phyloP scores from a whole-genome alignment of 2,113 vertebrate species.

The Excalfactoria chinensis region DNA sequence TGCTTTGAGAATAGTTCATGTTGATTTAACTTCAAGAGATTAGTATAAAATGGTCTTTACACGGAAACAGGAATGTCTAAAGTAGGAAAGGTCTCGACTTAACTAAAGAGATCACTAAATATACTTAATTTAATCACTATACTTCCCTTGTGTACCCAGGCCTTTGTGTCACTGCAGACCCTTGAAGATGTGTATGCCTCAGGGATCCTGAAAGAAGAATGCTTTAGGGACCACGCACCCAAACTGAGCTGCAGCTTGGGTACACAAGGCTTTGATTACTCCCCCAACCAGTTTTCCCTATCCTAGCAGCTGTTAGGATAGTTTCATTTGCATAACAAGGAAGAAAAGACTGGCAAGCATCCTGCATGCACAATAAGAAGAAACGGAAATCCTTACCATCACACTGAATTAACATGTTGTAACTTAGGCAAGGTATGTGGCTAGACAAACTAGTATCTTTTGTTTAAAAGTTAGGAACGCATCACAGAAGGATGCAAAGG shows the following conservation, averaged over 20 bases:
- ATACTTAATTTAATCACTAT: slow-evolving; percentile 22
- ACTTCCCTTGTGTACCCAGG: neutral
- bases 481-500: rapidly evolving
- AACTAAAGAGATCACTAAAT: slow-evolving; percentile 22
- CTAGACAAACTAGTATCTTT: neutral
- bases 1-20: neutral
- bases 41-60: slow-evolving; percentile 13
- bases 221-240: neutral
- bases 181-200: neutral
- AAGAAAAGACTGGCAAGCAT: neutral
- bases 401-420: neutral
- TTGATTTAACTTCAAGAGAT: neutral
- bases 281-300: neutral
- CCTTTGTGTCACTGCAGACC: neutral
- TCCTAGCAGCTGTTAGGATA: neutral
- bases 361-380: neutral
- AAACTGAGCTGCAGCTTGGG: neutral
- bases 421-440: neutral
- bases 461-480: neutral
- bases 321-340: neutral
- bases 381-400: neutral
- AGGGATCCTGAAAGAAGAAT: neutral
- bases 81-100: neutral
- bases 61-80: neutral
- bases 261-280: neutral